Conservation (phyloP, 2,113 vertebrate species). For the Paradoxurus hermaphroditus region DNA sequence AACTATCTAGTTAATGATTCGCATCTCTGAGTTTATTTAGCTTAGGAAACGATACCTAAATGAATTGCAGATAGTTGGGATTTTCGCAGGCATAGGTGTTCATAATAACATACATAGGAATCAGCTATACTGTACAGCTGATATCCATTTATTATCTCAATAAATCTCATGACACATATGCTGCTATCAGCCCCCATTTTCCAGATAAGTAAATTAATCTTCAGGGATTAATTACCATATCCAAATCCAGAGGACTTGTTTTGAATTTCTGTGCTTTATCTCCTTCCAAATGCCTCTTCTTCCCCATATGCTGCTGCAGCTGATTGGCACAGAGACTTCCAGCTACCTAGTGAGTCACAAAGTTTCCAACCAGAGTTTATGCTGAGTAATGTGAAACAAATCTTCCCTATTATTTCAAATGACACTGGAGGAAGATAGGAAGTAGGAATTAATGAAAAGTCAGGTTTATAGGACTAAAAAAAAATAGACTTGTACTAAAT, state of each 20-base stretch:
- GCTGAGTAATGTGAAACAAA: neutral
- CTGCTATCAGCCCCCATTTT: neutral
- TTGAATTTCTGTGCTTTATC: slow-evolving; percentile 22
- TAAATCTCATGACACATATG: neutral
- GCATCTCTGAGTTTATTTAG: neutral
- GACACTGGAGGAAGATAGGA: neutral
- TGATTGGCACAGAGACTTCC: neutral
- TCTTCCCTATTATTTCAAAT: neutral
- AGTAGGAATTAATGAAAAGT: neutral
- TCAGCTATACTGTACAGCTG: neutral
- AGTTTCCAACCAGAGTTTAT: neutral
- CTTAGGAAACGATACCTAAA: neutral
- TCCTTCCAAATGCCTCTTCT: neutral
- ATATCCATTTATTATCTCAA: neutral
- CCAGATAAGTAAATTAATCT: slow-evolving; percentile 8
- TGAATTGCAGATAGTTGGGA: neutral
- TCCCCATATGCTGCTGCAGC: neutral
- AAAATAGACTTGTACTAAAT: neutral
- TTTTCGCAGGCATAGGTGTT: neutral
- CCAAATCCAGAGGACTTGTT: neutral
- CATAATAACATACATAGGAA: neutral
- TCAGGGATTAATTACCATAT: neutral
- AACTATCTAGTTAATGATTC: neutral
- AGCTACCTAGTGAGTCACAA: neutral
- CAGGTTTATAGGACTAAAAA: neutral